Conservation (phyloP, 2,888 invertebrate species). For the Acrobasis repandana region DNA sequence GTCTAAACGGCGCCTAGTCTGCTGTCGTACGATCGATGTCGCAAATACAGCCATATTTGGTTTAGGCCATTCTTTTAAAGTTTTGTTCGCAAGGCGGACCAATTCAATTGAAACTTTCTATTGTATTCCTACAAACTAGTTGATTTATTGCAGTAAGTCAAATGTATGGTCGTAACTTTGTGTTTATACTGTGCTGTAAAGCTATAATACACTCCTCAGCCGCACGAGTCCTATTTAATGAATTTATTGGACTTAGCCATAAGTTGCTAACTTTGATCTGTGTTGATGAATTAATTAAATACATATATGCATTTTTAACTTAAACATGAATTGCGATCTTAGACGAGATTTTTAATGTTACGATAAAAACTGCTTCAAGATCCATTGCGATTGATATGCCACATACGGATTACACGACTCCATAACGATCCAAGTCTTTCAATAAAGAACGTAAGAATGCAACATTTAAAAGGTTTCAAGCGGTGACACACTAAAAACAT, state of each 20-base stretch:
- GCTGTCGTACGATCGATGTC: constrained; percentile 1
- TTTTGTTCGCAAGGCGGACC: background rate
- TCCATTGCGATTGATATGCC: no score
- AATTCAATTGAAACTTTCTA: background rate
- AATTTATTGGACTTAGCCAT: no score
- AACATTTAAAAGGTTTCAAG: constrained; percentile 40
- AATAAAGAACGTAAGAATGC: constrained; percentile 39
- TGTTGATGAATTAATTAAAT: no score
- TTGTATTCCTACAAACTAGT: background rate
- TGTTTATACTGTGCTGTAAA: no score
- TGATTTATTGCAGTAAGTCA: background rate
- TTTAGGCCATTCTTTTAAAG: background rate
- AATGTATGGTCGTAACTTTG: background rate
- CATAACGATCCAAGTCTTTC: background rate
- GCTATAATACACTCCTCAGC: no score
- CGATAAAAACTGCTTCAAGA: no score
- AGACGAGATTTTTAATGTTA: no score
- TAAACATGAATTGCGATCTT: no score
- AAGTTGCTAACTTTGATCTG: no score
- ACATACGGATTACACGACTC: background rate
- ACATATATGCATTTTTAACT: no score
- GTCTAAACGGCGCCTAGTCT: constrained; percentile 9
- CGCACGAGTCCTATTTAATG: no score
- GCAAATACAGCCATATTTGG: background rate
- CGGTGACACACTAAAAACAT: constrained; percentile 40